Conservation (phyloP, 2,113 vertebrate genomes). For the zebrafish (Danio rerio) region GRCz12tu NC_133179.1:23561501-23562000, state of each 20-base stretch:
- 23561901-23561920: constrained; percentile 14
- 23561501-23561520: too few relatives aligned
- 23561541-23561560: too few relatives aligned
- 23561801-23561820: background rate
- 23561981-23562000: constrained; percentile 31
- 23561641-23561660: too few relatives aligned
- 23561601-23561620: too few relatives aligned
- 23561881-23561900: background rate
- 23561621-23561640: too few relatives aligned
- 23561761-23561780: background rate
- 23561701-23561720: constrained; percentile 59
- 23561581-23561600: too few relatives aligned
- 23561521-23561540: too few relatives aligned
- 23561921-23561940: background rate
- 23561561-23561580: too few relatives aligned
- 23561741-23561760: background rate
- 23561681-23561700: constrained; percentile 19
- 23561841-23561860: constrained; percentile 10
- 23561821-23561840: constrained; percentile 24
- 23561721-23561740: constrained; percentile 34
- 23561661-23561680: background rate
- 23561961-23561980: constrained; percentile 19
- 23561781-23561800: background rate
- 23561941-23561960: constrained; percentile 11
- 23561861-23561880: background rate